Evolutionary conservation across 2,797 vertebrate species (phyloP), one percentile per base, ranked within the genome.

Genomic region (Pipistrellus pygmaeus): DNA sequence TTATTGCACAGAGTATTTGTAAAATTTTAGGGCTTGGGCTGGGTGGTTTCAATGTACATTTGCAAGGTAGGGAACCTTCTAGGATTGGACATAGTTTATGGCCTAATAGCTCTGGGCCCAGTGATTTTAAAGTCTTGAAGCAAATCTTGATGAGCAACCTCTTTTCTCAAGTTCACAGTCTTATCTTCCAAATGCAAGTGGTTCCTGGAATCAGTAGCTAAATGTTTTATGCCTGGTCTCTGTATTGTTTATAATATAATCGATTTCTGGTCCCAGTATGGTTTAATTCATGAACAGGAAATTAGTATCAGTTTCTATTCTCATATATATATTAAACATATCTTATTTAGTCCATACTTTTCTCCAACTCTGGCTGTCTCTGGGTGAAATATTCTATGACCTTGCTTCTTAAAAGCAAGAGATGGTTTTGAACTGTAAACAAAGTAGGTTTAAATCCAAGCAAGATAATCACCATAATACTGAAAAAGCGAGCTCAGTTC

Each of bases 281-380:
- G 17, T 84, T 94, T 91, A 91, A 93, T 86, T 77, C 53, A 85
- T 38, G 32, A 32, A 91, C n/a, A 85, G 69, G 71, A 96, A 78
- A 90, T 88, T 57, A 88, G 10, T 41, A 41, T 82, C 57, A 23
- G 12, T 88, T 94, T 90, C 23, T 48, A 12, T 89, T 81, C 62
- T 66, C 64, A 73, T 77, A 60, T 57, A 60, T 57, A 64, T 60
- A 93, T 60, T 83, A 30, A 35, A 27, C 5, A 1, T 84, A 11
- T 91, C 81, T 85, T 80, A 89, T 69, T 91, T 88, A 87, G 69
- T 6, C 7, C 14, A 27, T 68, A 15, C 35, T 83, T 89, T 91
- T 69, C 71, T 91, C 68, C 18, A 66, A 38, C 57, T 84, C 64
- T 35, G 20, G 76, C 41, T 84, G 48, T 51, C 48, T 85, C 80